A percentile compares a stretch with the other conserved stretches of the same genome.
Evolutionary conservation across 2,113 vertebrate genomes (phyloP).

Genomic region (Euleptes europaea): DNA sequence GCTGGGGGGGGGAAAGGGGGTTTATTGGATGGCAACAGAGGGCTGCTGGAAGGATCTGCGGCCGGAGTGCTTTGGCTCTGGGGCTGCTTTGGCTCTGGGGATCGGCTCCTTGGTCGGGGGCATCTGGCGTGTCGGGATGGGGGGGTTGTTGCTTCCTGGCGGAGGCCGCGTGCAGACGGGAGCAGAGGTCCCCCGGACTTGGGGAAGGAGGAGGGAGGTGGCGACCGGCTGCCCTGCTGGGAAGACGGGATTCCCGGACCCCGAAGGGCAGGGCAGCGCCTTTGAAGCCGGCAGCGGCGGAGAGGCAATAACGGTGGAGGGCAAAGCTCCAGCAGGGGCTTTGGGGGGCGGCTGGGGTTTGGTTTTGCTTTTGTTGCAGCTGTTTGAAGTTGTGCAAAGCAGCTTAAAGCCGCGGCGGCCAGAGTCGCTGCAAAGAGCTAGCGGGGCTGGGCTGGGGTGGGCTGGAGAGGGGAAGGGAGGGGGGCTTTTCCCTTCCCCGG

Average conservation of each 20-base stretch:
- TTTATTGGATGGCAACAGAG: neutral
- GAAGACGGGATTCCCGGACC: no score
- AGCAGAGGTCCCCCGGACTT: neutral
- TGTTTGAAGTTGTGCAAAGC: neutral
- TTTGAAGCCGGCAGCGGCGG: neutral
- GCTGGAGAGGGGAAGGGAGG: neutral
- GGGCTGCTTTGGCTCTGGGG: accelerated
- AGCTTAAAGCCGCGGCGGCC: neutral
- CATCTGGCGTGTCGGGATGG: no score
- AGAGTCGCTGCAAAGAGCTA: neutral
- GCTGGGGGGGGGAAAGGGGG: neutral
- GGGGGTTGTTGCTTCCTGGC: no score
- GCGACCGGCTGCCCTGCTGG: neutral
- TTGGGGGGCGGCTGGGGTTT: no score
- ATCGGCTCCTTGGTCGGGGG: no score
- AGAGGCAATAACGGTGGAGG: neutral
- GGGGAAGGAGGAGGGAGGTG: no score
- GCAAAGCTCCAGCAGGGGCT: neutral
- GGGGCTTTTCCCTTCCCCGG: neutral
- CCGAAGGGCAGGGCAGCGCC: neutral
- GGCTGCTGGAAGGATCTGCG: neutral
- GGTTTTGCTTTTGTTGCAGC: neutral
- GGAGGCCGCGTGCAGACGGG: no score
- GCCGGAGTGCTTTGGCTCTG: neutral
- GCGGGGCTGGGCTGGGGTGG: neutral